Percentiles rank a stretch among this genome's conserved stretches.
Conservation (phyloP, 1,140 invertebrate genomes). For the Drosophila serrata region DNA sequence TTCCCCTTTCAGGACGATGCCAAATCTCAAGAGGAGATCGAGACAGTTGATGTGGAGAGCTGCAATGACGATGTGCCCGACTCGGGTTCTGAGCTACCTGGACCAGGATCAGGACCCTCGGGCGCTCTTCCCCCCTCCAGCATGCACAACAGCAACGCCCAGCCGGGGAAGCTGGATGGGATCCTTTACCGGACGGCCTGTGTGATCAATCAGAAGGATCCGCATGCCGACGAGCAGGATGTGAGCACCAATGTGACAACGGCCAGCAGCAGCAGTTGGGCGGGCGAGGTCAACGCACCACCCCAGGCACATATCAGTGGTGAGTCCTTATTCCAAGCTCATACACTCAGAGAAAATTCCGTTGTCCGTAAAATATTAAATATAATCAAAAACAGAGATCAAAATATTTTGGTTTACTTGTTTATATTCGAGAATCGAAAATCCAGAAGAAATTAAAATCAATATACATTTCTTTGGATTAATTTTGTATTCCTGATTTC, state of each 20-base stretch:
- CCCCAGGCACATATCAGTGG: slow-evolving; percentile 83
- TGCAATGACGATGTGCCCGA: slow-evolving; percentile 84
- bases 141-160: slow-evolving; percentile 78
- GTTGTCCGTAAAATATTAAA: neutral
- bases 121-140: slow-evolving; percentile 38
- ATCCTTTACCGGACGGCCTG: slow-evolving; percentile 82
- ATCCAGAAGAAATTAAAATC: neutral
- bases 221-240: slow-evolving; percentile 61
- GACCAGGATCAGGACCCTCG: slow-evolving; percentile 12
- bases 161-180: slow-evolving; percentile 81
- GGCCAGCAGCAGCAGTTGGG: slow-evolving; percentile 72
- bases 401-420: neutral
- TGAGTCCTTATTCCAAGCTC: slow-evolving; percentile 30
- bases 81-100: slow-evolving; percentile 72
- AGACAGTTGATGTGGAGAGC: slow-evolving; percentile 87
- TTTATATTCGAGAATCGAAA: neutral
- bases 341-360: neutral
- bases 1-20: slow-evolving; percentile 54
- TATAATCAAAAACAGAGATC: no score
- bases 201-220: slow-evolving; percentile 79
- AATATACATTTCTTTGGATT: neutral
- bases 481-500: neutral
- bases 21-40: slow-evolving; percentile 86
- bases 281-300: slow-evolving; percentile 56
- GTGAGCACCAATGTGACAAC: slow-evolving; percentile 73